Conservation (phyloP, 1,140 invertebrate genomes). For the Holotrichia oblita region DNA sequence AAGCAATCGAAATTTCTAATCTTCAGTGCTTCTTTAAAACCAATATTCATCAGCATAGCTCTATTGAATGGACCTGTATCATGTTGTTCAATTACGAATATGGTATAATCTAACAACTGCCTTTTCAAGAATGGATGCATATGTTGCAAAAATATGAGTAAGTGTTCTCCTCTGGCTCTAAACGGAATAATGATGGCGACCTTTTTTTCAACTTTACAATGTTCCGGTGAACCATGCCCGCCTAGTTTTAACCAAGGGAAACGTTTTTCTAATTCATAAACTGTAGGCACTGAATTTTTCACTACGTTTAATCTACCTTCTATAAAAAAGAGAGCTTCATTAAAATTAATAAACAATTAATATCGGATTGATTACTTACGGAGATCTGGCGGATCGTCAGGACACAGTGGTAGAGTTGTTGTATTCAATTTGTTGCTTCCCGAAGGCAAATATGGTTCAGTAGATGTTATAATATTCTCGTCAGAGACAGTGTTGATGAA, state of each 20-base stretch:
- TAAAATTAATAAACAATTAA: slow-evolving; percentile 9
- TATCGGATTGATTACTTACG: slow-evolving; percentile 42
- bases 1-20: slow-evolving; percentile 86
- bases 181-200: slow-evolving; percentile 93
- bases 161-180: slow-evolving; percentile 84
- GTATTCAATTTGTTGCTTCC: slow-evolving; percentile 42
- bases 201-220: slow-evolving; percentile 78
- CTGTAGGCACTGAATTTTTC: slow-evolving; percentile 61
- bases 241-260: slow-evolving; percentile 70
- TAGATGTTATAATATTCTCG: background rate
- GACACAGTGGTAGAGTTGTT: slow-evolving; percentile 49
- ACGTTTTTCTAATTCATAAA: slow-evolving; percentile 60
- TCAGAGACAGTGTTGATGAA: background rate
- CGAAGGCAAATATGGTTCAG: background rate
- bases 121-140: slow-evolving; percentile 91
- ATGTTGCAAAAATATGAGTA: slow-evolving; percentile 84
- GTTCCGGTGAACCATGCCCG: slow-evolving; percentile 78
- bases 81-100: slow-evolving; percentile 94
- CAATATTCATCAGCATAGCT: slow-evolving; percentile 95
- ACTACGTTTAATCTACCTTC: slow-evolving; percentile 62
- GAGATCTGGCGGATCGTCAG: slow-evolving; percentile 51
- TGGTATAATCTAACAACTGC: slow-evolving; percentile 92
- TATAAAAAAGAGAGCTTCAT: slow-evolving; percentile 45
- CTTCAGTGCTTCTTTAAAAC: slow-evolving; percentile 86
- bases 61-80: slow-evolving; percentile 84